Base-by-base conservation (phyloP, 2,888 invertebrate genomes). In the Luperina testacea region DNA sequence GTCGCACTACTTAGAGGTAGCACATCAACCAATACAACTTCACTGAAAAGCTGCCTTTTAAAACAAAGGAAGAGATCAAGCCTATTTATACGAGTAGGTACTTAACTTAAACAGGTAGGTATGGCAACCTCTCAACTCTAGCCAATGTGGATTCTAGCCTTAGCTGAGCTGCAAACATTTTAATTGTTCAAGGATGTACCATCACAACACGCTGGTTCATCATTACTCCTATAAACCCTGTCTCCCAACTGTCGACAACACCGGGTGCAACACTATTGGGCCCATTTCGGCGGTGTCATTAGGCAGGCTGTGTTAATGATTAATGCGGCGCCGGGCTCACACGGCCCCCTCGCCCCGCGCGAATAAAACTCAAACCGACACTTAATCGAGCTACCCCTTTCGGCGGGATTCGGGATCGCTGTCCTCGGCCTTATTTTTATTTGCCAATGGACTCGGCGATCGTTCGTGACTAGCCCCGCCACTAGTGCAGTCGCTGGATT, bases 251-350 rank as follows among this genome's bases (percentile, higher is more conserved):
- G 85, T 90, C 90, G 92, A 91, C 80, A 83, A 64, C 61, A 48
- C 57, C 24, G 77, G 76, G 85, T 89, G 86, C 95, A 92, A 89
- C 95, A 90, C 95, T 95, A 91, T 82, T 79, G 87, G 89, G 89
- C 93, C 95, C 94, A 95, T 96, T 96, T 96, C 95, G 96, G 96
- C 89, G 94, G 94, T 96, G 97, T 96, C 96, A 96, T 97, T 97
- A 97, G 95, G 94, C 95, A 95, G 95, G 93, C 95, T 94, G 95
- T 94, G 95, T 96, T 96, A 97, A 97, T 97, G 96, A 96, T 97
- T 97, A 96, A 97, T 97, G 96, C 94, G 96, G 95, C 95, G 95
- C 96, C 95, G 92, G 87, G 92, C 94, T 93, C 94, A 94, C 94
- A 94, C 94, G 92, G 90, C 92, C 92, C 93, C 90, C 82, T 77